These are phyloP conservation scores for Callithrix jacchus DNA, from an alignment of 2,113 vertebrate genomes.

Conservation along the genomic window DNA sequence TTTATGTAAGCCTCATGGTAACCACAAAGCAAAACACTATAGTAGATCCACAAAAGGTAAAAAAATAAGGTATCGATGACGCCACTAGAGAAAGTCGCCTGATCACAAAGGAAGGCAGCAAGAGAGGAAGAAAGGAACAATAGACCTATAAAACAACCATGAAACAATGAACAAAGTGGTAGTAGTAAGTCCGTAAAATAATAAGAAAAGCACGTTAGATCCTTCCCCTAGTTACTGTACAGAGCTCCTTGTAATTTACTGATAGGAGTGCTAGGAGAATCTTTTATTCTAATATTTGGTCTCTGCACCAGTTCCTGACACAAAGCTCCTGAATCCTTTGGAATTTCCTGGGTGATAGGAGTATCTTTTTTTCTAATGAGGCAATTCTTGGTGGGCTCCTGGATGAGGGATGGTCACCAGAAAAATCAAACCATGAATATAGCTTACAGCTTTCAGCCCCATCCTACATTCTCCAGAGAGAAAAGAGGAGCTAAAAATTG, in stretches of 20 bases:
- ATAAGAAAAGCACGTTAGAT: neutral
- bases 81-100: neutral
- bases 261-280: neutral
- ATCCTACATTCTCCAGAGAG: neutral
- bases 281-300: neutral
- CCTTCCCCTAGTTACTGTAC: neutral
- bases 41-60: neutral
- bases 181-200: neutral
- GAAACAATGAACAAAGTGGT: neutral
- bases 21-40: neutral
- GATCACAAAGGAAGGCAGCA: neutral
- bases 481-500: neutral
- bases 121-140: neutral
- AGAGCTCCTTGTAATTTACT: neutral
- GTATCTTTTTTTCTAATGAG: neutral
- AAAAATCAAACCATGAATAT: neutral
- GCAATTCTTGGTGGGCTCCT: neutral
- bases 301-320: neutral
- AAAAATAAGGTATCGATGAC: neutral
- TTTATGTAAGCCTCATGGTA: neutral
- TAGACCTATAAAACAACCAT: neutral
- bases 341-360: neutral
- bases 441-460: neutral
- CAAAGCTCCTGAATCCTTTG: neutral
- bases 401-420: neutral